phyloP scores from a whole-genome alignment of 2,797 vertebrate genomes.

The Phoebastria nigripes region DNA sequence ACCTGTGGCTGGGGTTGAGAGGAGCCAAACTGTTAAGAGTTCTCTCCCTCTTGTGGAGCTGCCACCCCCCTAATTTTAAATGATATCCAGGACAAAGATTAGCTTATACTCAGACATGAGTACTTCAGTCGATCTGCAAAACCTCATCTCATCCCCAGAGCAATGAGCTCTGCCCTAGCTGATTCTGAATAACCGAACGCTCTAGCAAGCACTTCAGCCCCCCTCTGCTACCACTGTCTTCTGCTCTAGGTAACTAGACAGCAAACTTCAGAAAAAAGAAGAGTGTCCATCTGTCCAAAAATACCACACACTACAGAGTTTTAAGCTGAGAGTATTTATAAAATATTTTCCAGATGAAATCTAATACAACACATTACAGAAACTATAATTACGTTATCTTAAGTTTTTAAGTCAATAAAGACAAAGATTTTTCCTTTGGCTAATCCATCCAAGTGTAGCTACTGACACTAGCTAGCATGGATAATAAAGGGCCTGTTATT shows the following conservation, averaged over 20 bases:
- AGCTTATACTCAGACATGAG: background rate
- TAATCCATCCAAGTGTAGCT: background rate
- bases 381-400: background rate
- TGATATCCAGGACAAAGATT: background rate
- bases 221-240: background rate
- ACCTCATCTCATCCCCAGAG: background rate
- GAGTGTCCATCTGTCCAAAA: background rate
- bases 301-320: background rate
- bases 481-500: conserved; percentile 33
- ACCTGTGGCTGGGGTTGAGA: background rate
- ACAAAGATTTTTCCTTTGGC: conserved; percentile 14
- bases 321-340: background rate
- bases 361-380: background rate
- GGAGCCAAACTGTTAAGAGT: background rate
- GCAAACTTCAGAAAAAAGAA: background rate
- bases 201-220: background rate
- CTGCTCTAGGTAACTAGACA: background rate
- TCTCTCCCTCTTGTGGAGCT: background rate
- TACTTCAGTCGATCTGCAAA: background rate
- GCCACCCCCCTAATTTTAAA: background rate
- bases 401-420: conserved; percentile 18
- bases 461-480: background rate
- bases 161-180: background rate
- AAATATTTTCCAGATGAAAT: background rate
- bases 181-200: background rate